These are phyloP conservation scores for Ecdyonurus torrentis DNA, from an alignment of 2,888 invertebrate species.

Conservation along the genomic window DNA sequence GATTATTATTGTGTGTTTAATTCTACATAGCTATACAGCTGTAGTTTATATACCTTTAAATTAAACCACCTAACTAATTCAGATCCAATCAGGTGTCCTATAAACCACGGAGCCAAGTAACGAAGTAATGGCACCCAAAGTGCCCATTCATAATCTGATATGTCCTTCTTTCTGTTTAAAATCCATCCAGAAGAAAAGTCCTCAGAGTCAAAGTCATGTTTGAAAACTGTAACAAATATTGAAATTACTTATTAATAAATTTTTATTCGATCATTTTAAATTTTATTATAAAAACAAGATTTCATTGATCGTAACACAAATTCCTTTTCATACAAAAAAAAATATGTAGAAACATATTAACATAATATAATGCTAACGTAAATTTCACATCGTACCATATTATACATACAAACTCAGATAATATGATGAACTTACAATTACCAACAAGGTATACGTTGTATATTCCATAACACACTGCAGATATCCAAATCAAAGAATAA, in stretches of 20 bases:
- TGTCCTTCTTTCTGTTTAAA: slow-evolving; percentile 39
- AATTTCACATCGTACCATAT: no score
- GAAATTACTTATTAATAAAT: slow-evolving; percentile 9
- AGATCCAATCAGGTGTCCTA: slow-evolving; percentile 35
- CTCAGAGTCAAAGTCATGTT: slow-evolving; percentile 24
- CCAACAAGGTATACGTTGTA: slow-evolving; percentile 34
- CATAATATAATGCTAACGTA: no score
- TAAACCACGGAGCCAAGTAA: slow-evolving; percentile 35
- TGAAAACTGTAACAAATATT: slow-evolving; percentile 24
- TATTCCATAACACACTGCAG: slow-evolving; percentile 36
- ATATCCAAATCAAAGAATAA: slow-evolving; percentile 36
- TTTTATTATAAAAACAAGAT: no score
- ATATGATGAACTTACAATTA: slow-evolving; percentile 33
- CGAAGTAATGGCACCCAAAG: slow-evolving; percentile 38
- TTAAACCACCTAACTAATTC: slow-evolving; percentile 28
- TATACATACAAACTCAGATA: no score
- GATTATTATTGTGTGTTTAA: no score
- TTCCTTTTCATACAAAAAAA: no score
- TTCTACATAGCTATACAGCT: no score
- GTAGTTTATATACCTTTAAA: no score
- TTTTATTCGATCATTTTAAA: no score
- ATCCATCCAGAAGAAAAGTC: slow-evolving; percentile 44
- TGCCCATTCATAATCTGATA: slow-evolving; percentile 55
- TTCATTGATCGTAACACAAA: no score
- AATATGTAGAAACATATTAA: no score